Evolutionary conservation across 2,888 invertebrate genomes (phyloP), one percentile per base, ranked within the genome.

Genomic region (Trissoscelio sp.): DNA sequence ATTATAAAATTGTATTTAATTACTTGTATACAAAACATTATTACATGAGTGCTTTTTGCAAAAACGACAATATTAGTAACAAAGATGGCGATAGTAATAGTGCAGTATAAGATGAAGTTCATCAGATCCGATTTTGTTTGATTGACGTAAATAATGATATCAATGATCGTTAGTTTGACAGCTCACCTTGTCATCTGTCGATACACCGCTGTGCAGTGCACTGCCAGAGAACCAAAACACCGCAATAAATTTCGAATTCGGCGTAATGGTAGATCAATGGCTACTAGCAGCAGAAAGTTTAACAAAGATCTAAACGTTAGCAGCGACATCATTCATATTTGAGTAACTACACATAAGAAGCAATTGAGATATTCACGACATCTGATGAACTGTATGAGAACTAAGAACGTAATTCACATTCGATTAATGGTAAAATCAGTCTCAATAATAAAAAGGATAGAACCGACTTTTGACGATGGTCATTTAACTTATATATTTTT

Each of bases 51-150:
- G 39, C 18, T 31, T 70, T 85, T 70, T 51, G 74, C 81, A 62
- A 73, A 73, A 66, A 34, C 44, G 51, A 72, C 55, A 72, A 74
- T 75, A 80, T 75, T 87, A 83, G 85, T 87, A 88, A 88, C 87
- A 89, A 90, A 89, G 87, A 90, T 90, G 90, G 89, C 86, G 86
- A 86, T 83, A 84, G 79, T 57, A 78, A 85, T 85, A 88, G 87
- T 86, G 87, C 18, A 55, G 84, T 57, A 12, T 51, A 39, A 58
- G 66, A 67, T 48, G 64, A 77, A 55, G 66, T 67, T 67, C 58
- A 37, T 57, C 53, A 34, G 57, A n/a, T 66, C 51, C 34, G 34
- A 20, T 48, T 69, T 62, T 4, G 48, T 24, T 55, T 14, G 53
- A 57, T 34, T 60, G 48, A 58, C 39, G 53, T 28, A 67, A 67